Conservation (phyloP, 2,797 vertebrate species). For the Melanotaenia boesemani region DNA sequence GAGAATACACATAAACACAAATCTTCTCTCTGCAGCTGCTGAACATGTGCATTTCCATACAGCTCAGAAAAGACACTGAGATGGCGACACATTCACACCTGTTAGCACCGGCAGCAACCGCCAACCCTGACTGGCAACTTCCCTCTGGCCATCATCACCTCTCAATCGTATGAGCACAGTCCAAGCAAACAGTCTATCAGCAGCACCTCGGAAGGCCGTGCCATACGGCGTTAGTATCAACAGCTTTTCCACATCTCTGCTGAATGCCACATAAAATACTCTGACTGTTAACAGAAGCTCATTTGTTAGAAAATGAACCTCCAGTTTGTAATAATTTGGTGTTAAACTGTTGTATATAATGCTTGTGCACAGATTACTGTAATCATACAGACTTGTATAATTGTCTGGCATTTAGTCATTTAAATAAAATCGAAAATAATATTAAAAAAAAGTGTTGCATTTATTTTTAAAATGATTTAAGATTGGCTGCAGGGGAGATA, state of each 20-base stretch:
- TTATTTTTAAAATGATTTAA: background rate
- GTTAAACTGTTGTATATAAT: conserved; percentile 19
- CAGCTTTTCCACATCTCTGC: conserved; percentile 55
- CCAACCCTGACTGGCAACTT: conserved; percentile 73
- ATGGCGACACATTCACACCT: conserved; percentile 75
- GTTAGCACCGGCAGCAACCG: conserved; percentile 64
- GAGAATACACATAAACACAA: conserved; percentile 45
- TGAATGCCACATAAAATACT: conserved; percentile 57
- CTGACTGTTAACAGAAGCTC: conserved; percentile 55
- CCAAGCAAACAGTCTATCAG: conserved; percentile 82
- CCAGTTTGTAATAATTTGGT: conserved; percentile 22
- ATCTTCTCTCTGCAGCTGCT: conserved; percentile 59
- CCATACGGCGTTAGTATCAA: conserved; percentile 61
- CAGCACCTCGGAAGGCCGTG: conserved; percentile 56
- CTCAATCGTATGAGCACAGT: conserved; percentile 69
- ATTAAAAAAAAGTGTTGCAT: background rate
- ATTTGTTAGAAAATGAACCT: conserved; percentile 51
- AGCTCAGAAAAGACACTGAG: conserved; percentile 36
- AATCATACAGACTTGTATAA: background rate
- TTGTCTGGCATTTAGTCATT: background rate
- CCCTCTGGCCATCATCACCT: conserved; percentile 74
- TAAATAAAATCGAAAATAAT: background rate
- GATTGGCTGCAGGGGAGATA: conserved; percentile 16
- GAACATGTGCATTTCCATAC: conserved; percentile 64
- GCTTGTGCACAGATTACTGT: background rate